Evolutionary conservation across 2,113 vertebrate genomes (phyloP), one percentile per base, ranked within the genome.

Genomic region (Pitta sordida): DNA sequence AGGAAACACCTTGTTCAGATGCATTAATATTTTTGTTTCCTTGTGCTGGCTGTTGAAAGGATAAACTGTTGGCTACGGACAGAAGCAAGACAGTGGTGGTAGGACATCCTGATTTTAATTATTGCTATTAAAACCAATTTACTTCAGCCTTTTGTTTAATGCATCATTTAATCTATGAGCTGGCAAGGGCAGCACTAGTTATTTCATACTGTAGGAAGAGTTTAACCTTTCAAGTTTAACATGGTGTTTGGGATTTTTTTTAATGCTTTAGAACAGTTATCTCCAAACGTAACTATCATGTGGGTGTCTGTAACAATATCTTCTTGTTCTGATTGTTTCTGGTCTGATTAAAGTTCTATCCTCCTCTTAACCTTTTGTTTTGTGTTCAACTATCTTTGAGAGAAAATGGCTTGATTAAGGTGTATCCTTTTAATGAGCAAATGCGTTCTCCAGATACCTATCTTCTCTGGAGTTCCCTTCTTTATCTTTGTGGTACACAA

Each of bases 1-100:
- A 83, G 92, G 90, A 96, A 96, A 78, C 88, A 91, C 46, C 63
- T 85, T 90, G 63, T 91, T 88, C 36, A 70, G 49, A 43, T 70
- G 13, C 16, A 34, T 63, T 63, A 37, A n/a, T 4, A 2, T 69
- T 80, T 86, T 59, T 90, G 68, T 90, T 94, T 91, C 30, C 7
- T 14, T 67, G 32, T 70, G 52, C 74, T 77, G 62, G n/a, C 36
- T 89, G 36, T 80, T 95, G 86, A 71, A 86, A 91, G 82, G 23
- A 83, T 83, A n/a, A 74, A 30, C 29, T 87, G 37, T 46, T 91
- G 55, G 74, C 70, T 77, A 39, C 0, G 6, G 43, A 62, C 21
- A 74, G 44, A 68, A 52, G 32, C 13, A 44, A 60, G 32, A 41
- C 7, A 39, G 26, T 67, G 29, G 11, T 83, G 41, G 46, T 88